These are phyloP conservation scores for Coenonympha arcania DNA, from an alignment of 2,888 invertebrate species.

Conservation along the genomic window DNA sequence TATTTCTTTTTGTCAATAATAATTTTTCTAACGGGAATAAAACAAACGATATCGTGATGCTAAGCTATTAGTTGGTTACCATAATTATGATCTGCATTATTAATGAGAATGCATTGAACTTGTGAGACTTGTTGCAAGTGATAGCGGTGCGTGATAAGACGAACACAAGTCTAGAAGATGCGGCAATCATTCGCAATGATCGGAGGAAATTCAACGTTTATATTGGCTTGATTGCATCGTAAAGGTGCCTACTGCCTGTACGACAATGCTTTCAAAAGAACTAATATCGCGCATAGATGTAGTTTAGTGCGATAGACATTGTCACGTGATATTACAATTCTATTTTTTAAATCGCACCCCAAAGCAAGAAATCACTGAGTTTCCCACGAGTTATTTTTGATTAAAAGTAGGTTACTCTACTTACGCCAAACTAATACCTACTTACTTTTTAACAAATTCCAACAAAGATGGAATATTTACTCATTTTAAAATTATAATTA, in stretches of 20 bases:
- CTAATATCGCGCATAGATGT: too few species aligned
- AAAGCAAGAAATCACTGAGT: too few species aligned
- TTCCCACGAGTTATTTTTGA: too few species aligned
- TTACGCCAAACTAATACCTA: too few species aligned
- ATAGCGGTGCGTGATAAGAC: conserved; percentile 19
- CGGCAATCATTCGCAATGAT: conserved; percentile 18
- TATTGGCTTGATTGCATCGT: conserved; percentile 20
- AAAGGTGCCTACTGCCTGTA: conserved; percentile 15
- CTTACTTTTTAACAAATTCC: too few species aligned
- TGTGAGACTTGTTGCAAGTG: conserved; percentile 8
- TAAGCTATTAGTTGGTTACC: conserved; percentile 13
- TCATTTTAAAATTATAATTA: too few species aligned
- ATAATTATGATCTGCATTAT: conserved; percentile 16
- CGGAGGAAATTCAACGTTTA: conserved; percentile 17
- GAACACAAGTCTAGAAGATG: conserved; percentile 8
- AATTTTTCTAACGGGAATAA: conserved; percentile 24
- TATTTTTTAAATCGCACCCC: too few species aligned
- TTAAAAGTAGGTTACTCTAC: too few species aligned
- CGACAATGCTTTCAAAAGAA: background rate
- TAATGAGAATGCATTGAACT: conserved; percentile 16
- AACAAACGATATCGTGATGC: conserved; percentile 13
- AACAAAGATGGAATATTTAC: too few species aligned
- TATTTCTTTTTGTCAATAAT: background rate
- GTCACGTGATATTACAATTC: background rate
- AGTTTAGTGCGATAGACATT: too few species aligned